Conservation (phyloP, 92 coral and sea anemone genomes). For the Siderastrea siderea region DNA sequence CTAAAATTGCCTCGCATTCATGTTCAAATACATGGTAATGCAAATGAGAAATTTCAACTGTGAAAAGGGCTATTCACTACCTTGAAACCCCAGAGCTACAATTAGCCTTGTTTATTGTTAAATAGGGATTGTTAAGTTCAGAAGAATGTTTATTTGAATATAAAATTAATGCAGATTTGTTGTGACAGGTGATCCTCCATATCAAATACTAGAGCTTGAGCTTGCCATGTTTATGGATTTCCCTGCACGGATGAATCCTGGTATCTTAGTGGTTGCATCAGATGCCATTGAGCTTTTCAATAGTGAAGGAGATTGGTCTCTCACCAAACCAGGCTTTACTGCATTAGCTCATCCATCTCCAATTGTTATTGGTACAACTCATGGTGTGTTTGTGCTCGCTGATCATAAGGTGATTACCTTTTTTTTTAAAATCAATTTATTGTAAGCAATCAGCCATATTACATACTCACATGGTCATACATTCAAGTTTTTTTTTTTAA, state of each 20-base stretch:
- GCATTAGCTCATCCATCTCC: slow-evolving; percentile 99
- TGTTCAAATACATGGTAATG: too few species aligned
- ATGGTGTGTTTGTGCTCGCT: slow-evolving; percentile 92
- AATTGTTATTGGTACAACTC: slow-evolving; percentile 92
- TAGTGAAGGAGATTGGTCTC: slow-evolving; percentile 77
- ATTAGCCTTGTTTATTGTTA: too few species aligned
- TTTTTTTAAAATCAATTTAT: too few species aligned
- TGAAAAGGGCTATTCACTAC: too few species aligned
- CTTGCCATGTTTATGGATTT: slow-evolving; percentile 89
- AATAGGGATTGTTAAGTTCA: too few species aligned
- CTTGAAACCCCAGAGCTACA: too few species aligned
- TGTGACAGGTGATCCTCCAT: slow-evolving; percentile 88
- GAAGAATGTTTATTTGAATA: not conserved
- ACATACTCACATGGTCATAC: too few species aligned
- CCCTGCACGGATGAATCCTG: slow-evolving; percentile 90
- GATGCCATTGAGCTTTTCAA: slow-evolving; percentile 88
- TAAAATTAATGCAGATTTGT: not conserved
- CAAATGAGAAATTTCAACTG: too few species aligned
- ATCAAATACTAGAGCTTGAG: slow-evolving; percentile 92
- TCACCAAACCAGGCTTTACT: slow-evolving; percentile 92
- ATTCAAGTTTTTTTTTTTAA: too few species aligned
- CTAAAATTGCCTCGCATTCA: too few species aligned
- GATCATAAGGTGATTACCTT: slow-evolving; percentile 30
- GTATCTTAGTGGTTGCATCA: slow-evolving; percentile 91
- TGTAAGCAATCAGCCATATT: too few species aligned